These are phyloP conservation scores for Willisornis vidua DNA, from an alignment of 2,113 vertebrate species.

Conservation along the genomic window DNA sequence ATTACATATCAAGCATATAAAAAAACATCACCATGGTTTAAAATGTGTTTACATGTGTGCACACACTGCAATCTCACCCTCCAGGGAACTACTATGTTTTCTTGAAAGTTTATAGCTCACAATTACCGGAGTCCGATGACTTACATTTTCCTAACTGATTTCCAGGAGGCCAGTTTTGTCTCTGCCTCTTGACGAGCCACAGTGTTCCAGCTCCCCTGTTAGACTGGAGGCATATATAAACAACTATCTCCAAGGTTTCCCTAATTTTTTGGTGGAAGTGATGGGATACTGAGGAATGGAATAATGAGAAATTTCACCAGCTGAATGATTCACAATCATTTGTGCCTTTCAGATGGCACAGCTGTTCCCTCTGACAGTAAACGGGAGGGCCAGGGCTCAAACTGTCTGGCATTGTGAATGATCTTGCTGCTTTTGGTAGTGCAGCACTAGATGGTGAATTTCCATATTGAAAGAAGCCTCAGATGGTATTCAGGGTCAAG, in stretches of 20 bases:
- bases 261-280: neutral
- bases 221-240: neutral
- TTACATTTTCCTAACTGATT: constrained; percentile 62
- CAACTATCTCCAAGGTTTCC: neutral
- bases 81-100: constrained; percentile 42
- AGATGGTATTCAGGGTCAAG: neutral
- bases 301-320: neutral
- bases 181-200: neutral
- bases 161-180: constrained; percentile 39
- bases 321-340: neutral
- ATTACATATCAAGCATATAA: constrained; percentile 61
- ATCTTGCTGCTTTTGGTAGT: neutral
- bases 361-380: neutral
- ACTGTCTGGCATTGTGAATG: neutral
- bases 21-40: constrained; percentile 52
- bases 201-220: constrained; percentile 7
- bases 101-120: constrained; percentile 57
- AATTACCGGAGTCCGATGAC: constrained; percentile 34
- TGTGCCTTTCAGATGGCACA: neutral
- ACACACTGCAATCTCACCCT: neutral
- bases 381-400: neutral
- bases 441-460: neutral
- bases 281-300: neutral
- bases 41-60: constrained; percentile 19
- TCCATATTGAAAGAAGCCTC: neutral